Evolutionary conservation across 2,113 vertebrate genomes (phyloP).

Genomic region (Vombatus ursinus): DNA sequence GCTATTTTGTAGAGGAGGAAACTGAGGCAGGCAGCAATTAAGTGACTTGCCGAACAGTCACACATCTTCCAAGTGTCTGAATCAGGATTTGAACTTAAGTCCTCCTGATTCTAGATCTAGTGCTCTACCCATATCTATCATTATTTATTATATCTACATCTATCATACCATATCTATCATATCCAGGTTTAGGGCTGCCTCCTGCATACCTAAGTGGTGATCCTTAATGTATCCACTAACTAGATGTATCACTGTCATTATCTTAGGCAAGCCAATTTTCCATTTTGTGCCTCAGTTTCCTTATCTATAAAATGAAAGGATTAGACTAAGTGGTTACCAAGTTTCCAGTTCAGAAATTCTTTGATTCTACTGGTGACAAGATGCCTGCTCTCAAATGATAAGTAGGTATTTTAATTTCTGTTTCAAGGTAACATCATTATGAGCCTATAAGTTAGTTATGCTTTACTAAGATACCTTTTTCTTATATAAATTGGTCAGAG

Average conservation of each 20-base stretch:
- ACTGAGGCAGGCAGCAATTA: not conserved
- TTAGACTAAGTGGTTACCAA: not conserved
- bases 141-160: too few relatives aligned
- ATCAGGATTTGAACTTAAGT: not conserved
- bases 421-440: conserved; percentile 3
- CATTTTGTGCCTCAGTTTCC: not conserved
- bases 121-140: not conserved
- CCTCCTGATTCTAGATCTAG: not conserved
- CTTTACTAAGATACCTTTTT: not conserved
- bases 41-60: not conserved
- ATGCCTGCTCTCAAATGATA: not conserved
- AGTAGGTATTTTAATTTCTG: not conserved
- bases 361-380: not conserved
- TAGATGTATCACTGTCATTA: not conserved
- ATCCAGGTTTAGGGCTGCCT: too few relatives aligned
- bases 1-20: not conserved
- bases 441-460: not conserved
- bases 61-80: not conserved
- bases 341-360: not conserved
- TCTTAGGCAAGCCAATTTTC: not conserved
- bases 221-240: not conserved
- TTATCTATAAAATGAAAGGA: not conserved
- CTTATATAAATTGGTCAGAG: conserved; percentile 17
- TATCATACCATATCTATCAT: too few relatives aligned
- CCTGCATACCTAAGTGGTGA: too few relatives aligned